These are phyloP conservation scores for Cinclus mexicanus DNA, from an alignment of 2,113 vertebrate species.

Conservation along the genomic window DNA sequence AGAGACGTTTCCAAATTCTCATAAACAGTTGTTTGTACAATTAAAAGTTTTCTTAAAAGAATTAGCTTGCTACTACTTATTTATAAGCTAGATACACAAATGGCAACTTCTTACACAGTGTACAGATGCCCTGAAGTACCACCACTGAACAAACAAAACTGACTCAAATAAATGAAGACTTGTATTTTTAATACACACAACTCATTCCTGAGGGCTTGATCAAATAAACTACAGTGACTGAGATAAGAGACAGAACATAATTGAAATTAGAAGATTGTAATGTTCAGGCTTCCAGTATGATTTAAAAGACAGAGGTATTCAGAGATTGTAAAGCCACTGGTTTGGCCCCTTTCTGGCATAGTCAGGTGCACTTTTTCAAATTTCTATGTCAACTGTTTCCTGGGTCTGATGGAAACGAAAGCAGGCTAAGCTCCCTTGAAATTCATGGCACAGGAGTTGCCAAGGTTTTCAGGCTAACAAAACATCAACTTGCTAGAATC, in stretches of 20 bases:
- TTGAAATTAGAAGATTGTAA: not conserved
- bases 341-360: not conserved
- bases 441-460: not conserved
- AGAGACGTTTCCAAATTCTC: not conserved
- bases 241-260: not conserved
- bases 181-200: not conserved
- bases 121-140: not conserved
- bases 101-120: not conserved
- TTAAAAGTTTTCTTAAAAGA: not conserved
- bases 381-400: not conserved
- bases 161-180: not conserved
- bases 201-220: not conserved
- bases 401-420: not conserved
- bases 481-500: not conserved
- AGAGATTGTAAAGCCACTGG: not conserved
- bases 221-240: not conserved
- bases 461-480: not conserved
- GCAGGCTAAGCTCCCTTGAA: not conserved
- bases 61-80: not conserved
- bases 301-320: not conserved
- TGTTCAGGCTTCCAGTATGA: not conserved
- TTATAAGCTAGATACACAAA: constrained; percentile 17
- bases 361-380: not conserved
- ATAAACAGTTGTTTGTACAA: not conserved
- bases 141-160: not conserved